phyloP scores from a whole-genome alignment of 2,888 invertebrate species.

The Pristionchus entomophagus region DNA sequence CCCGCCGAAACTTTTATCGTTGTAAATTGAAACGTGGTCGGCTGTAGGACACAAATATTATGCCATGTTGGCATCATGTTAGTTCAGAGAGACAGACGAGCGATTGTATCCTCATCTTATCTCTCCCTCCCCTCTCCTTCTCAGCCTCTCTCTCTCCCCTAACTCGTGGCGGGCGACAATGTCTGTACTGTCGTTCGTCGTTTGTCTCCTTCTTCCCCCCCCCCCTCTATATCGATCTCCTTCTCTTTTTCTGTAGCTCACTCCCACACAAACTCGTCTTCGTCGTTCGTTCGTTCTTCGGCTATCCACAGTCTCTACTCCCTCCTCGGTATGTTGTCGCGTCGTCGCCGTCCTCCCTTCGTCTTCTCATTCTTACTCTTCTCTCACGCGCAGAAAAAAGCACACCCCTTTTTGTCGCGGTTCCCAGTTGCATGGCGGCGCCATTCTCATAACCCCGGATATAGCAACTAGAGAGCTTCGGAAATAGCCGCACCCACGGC shows the following conservation, averaged over 20 bases:
- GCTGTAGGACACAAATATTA: not conserved
- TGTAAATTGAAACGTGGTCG: not conserved
- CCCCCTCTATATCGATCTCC: not conserved
- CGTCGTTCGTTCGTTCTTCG: not conserved
- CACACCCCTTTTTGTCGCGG: too few species aligned
- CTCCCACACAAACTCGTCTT: not conserved
- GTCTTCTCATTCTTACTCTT: not conserved
- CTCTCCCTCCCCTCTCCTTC: not conserved
- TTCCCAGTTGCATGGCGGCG: not conserved
- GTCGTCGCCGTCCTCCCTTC: not conserved
- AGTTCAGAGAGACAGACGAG: not conserved
- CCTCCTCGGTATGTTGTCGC: conserved; percentile 20
- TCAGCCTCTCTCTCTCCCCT: not conserved
- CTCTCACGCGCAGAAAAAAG: not conserved
- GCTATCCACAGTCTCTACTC: conserved; percentile 12
- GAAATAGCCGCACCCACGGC: not conserved
- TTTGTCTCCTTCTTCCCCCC: not conserved
- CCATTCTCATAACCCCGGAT: not conserved
- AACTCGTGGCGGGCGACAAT: not conserved
- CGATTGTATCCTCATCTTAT: not conserved
- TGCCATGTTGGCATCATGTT: not conserved
- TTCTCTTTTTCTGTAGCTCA: not conserved
- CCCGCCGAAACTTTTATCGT: not conserved
- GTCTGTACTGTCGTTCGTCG: not conserved
- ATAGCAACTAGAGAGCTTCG: not conserved